Percentiles rank a stretch among this genome's conserved stretches.
Evolutionary conservation across 2,113 vertebrate species (phyloP).

Genomic region (Nothocercus julius): DNA sequence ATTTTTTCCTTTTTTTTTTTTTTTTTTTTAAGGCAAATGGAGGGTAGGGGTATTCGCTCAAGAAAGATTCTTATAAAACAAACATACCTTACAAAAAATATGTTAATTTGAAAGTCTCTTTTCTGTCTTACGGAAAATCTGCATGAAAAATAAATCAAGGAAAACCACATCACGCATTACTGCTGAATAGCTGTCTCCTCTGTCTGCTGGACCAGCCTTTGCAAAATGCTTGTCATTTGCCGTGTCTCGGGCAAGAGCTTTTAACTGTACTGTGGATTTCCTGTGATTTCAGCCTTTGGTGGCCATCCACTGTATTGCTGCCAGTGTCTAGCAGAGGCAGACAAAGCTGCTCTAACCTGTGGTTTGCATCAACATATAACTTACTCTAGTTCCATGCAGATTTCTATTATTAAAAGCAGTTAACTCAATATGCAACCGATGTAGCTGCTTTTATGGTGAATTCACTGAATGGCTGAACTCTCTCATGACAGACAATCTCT

Average conservation of each 20-base stretch:
- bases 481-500: not conserved
- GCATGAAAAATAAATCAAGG: slow-evolving; percentile 18
- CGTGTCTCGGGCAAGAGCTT: slow-evolving; percentile 1
- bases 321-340: not conserved
- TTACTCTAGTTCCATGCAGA: not conserved
- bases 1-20: not conserved
- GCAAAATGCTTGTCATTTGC: slow-evolving; percentile 24
- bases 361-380: not conserved
- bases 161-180: not conserved
- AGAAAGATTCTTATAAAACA: slow-evolving; percentile 42
- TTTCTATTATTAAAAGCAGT: not conserved
- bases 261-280: slow-evolving; percentile 12
- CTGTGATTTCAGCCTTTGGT: slow-evolving; percentile 32
- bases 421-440: not conserved
- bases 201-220: not conserved
- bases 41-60: not conserved
- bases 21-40: not conserved
- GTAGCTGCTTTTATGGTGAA: not conserved
- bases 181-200: not conserved
- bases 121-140: slow-evolving; percentile 3
- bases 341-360: not conserved
- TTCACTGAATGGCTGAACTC: not conserved
- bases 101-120: slow-evolving; percentile 37
- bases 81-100: slow-evolving; percentile 39
- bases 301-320: not conserved